phyloP scores from a whole-genome alignment of 2,888 invertebrate species.

The Drosophila imparisetae region DNA sequence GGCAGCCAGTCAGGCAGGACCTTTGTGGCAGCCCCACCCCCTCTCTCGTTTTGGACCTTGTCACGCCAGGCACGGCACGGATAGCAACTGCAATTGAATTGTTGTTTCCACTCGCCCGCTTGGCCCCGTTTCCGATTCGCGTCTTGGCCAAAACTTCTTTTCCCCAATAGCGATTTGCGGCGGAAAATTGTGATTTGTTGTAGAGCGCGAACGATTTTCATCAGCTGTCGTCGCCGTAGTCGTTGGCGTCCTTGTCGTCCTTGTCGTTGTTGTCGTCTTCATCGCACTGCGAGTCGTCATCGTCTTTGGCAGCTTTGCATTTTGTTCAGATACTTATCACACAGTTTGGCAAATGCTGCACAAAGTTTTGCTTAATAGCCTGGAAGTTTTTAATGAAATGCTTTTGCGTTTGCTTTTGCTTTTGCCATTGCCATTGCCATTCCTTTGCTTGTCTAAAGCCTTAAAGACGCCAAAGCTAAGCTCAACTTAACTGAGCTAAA shows the following conservation, averaged over 20 bases:
- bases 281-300: constrained; percentile 35
- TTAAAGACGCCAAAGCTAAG: constrained; percentile 33
- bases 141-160: constrained; percentile 70
- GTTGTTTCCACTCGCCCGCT: constrained; percentile 56
- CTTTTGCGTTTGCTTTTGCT: constrained; percentile 63
- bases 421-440: constrained; percentile 19
- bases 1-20: constrained; percentile 2
- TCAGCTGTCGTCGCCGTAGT: constrained; percentile 68
- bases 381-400: constrained; percentile 80
- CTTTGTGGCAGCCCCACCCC: constrained; percentile 12
- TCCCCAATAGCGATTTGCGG: constrained; percentile 78
- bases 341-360: constrained; percentile 81
- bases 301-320: constrained; percentile 77
- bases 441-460: constrained; percentile 13
- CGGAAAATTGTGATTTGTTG: constrained; percentile 80
- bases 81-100: constrained; percentile 78
- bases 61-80: constrained; percentile 77
- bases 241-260: constrained; percentile 23
- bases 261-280: constrained; percentile 33
- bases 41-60: constrained; percentile 62
- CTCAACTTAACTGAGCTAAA: constrained; percentile 25
- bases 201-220: constrained; percentile 73
- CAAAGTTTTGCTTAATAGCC: constrained; percentile 81
- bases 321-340: constrained; percentile 80
- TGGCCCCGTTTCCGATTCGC: constrained; percentile 30